Base-by-base conservation (phyloP, 2,888 invertebrate species). In the Pyrrhia umbra region DNA sequence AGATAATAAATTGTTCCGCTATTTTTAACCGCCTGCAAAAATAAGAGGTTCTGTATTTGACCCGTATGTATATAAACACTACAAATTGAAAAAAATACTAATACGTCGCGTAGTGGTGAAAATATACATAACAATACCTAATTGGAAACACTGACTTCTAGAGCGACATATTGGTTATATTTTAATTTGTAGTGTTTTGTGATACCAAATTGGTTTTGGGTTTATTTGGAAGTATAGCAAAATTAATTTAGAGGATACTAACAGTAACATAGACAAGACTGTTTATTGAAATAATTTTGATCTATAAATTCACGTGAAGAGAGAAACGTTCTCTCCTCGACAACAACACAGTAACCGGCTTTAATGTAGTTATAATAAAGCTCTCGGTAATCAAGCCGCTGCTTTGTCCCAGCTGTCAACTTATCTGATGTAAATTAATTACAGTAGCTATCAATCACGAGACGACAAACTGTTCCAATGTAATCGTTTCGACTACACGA, bases 351-450 rank as follows among this genome's bases (percentile, higher is more conserved):
- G 23, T 39, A 71, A 71, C 40, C 16, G 18, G 47, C 73, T 69
- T 72, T 77, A 83, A 80, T 71, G 52, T 69, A 77, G 68, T 78
- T 73, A 78, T 79, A 75, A 83, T 79, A 79, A 78, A 77, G 77
- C 70, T 58, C 56, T 43, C 61, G 46, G 68, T 87, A 88, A 90
- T 89, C 83, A 87, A 87, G 84, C 81, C 67, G 27, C 77, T 67
- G 78, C 81, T 80, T 75, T 83, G 85, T 86, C 87, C 77, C 84
- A 81, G 80, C 88, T 85, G 90, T 87, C 92, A 85, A 86, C 88
- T 89, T 90, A 91, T 89, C 90, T 86, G 85, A 84, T 85, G 88
- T 83, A 83, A 84, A 88, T 91, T 91, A 91, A 90, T 80, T 88
- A 90, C 86, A 65, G 79, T 72, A 68, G 85, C 88, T 83, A 92